Base-by-base conservation (phyloP, 2,888 invertebrate genomes). In the Dryobota labecula region DNA sequence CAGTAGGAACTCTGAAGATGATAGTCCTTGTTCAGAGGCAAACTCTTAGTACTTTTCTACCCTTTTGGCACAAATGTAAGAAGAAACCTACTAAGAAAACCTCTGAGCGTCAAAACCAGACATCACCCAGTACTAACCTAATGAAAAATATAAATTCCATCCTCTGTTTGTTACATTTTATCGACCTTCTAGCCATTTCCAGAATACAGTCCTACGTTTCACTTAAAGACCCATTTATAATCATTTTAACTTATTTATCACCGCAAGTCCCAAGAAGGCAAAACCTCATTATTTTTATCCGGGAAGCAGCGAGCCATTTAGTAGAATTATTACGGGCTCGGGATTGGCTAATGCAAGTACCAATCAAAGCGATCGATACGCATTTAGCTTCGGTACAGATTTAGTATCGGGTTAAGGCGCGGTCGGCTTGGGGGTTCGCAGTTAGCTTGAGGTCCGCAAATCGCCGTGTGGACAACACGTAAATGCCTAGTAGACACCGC, bases 211-310 rank as follows among this genome's bases (percentile, higher is more conserved):
- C 24, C 53, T 30, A 78, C 62, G 58, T 75, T 75, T 75, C 47
- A 75, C 62, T 63, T 72, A 63, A 63, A 58, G 27, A 43, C 27
- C 72, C 78, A 75, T 75, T 75, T 72, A 53, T 75, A 78, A 78
- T 78, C 72, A 75, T 78, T 75, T 78, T 49, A 72, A 75, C 45
- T 72, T 75, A 75, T 75, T 78, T 75, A 78, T 75, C 62, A 75
- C 72, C 49, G 47, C n/a, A 56, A 53, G 53, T 33, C 49, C 72
- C 45, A 33, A 70, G 62, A 27, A 62, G 47, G 51, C 62, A 43
- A 43, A 63, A 72, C 38, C 72, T 71, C 78, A 72, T 75, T 75
- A 75, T 78, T 75, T 78, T 78, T 61, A 62, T 78, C 45, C 36
- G 62, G 36, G 45, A 61, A 51, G 49, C 61, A 18, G 72, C 7